Evolutionary conservation across 1,140 invertebrate species (phyloP), one percentile per base, ranked within the genome.

Genomic region (Pseudomyrmex cubaensis): DNA sequence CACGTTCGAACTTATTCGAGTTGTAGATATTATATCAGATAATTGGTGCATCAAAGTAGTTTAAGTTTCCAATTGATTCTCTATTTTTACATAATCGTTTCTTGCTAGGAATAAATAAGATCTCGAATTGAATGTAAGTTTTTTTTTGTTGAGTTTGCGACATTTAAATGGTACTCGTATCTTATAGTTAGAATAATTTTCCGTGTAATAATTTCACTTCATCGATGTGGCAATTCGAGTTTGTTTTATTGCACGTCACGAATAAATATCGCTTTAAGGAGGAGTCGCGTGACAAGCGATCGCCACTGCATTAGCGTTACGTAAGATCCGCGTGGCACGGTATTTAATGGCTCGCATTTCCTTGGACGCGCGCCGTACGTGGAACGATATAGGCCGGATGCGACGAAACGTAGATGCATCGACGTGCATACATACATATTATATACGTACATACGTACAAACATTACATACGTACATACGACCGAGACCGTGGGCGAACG

Each of bases 401-500:
- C 64, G 70, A 63, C 54, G 56, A 77, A 64, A 83, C 17, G 64
- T 66, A 84, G 84, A 87, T 69, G 63, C 85, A 50, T 10, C 85
- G 82, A 73, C 50, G 67, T 35, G 35, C 35, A 35, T 35, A 35
- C 35, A 5, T 35, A 35, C 35, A 35, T 35, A 35, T 35, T 35
- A 35, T 35, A 35, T 35, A 5, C 0, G 5, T 35, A 35, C 35
- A 35, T 35, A 35, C 35, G 5, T 35, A 35, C 35, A 35, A 35
- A 35, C 35, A 35, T 35, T 35, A 35, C 35, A 1, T 35, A 82
- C 5, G 5, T 69, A 25, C 25, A 63, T 20, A 56, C 75, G 70
- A 66, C n/a, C 73, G 78, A 82, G 74, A 63, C 56, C 85, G 87
- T 90, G 83, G 89, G 87, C 85, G 90, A 83, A 22, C 48, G 52